Evolutionary conservation across 1,140 invertebrate species (phyloP).

Genomic region (Drosophila setifemur): DNA sequence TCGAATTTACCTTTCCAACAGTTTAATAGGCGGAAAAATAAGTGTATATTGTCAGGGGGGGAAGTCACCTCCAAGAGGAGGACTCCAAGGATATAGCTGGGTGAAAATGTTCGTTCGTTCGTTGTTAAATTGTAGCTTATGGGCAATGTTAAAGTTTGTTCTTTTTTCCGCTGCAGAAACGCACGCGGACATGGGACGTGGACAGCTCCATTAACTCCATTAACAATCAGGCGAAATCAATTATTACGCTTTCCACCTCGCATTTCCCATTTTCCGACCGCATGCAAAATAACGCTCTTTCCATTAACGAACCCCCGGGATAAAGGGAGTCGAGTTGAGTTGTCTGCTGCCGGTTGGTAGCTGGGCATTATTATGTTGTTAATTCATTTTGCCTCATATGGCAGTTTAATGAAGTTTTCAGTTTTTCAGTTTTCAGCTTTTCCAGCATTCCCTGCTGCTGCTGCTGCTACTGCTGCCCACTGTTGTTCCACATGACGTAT

Average conservation of each 20-base stretch:
- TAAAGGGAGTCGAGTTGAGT: constrained; percentile 12
- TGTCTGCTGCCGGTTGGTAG: neutral
- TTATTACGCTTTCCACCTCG: constrained; percentile 49
- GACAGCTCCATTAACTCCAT: constrained; percentile 57
- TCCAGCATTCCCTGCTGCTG: neutral
- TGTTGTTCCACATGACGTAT: constrained; percentile 36
- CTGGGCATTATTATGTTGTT: constrained; percentile 43
- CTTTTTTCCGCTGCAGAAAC: neutral
- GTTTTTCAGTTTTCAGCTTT: constrained; percentile 14
- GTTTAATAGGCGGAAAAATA: no score
- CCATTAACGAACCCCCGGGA: constrained; percentile 33
- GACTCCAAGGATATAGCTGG: no score
- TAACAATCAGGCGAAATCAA: constrained; percentile 60
- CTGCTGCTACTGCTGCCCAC: neutral
- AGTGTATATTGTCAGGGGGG: no score
- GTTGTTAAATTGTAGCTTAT: constrained; percentile 1
- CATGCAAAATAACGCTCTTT: constrained; percentile 36
- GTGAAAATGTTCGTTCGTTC: no score
- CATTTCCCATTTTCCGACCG: constrained; percentile 22
- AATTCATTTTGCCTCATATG: constrained; percentile 59
- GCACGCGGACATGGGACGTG: neutral
- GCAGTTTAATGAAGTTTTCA: constrained; percentile 56
- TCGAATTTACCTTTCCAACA: no score
- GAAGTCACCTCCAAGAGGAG: no score
- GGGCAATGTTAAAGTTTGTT: constrained; percentile 10